These are phyloP conservation scores for Hydrophis major DNA, from an alignment of 2,797 vertebrate species.

Conservation along the genomic window DNA sequence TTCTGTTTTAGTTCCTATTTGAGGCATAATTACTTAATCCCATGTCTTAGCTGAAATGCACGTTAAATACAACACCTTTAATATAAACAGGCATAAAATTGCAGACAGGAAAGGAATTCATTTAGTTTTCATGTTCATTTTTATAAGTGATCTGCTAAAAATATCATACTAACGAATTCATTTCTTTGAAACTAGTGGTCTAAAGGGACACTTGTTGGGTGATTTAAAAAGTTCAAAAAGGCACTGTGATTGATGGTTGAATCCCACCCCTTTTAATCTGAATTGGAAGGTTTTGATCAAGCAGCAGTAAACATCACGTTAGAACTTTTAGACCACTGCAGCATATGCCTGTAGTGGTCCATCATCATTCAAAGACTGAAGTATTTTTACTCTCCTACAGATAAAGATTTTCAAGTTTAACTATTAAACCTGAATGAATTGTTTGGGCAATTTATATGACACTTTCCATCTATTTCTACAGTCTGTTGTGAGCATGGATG, in stretches of 20 bases:
- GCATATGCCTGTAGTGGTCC: not conserved
- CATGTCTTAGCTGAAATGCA: not conserved
- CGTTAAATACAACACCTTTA: not conserved
- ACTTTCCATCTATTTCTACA: conserved; percentile 56
- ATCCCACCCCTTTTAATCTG: not conserved
- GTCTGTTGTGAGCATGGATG: conserved; percentile 85
- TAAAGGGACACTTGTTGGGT: not conserved
- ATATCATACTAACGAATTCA: not conserved
- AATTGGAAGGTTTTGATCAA: not conserved
- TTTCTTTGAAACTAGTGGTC: not conserved
- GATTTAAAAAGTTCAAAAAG: not conserved
- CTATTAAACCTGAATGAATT: not conserved
- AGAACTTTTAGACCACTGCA: not conserved
- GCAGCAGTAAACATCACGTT: not conserved
- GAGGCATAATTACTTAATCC: not conserved
- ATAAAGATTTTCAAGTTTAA: not conserved
- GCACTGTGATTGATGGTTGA: not conserved
- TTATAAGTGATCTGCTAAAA: not conserved
- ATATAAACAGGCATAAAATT: not conserved
- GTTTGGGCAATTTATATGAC: not conserved
- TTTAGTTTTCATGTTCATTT: not conserved
- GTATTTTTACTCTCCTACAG: not conserved
- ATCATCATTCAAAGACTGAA: not conserved
- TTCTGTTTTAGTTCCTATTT: not conserved
- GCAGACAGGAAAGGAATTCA: not conserved